Base-by-base conservation (phyloP, 2,888 invertebrate genomes). In the Leptinotarsa juncta region DNA sequence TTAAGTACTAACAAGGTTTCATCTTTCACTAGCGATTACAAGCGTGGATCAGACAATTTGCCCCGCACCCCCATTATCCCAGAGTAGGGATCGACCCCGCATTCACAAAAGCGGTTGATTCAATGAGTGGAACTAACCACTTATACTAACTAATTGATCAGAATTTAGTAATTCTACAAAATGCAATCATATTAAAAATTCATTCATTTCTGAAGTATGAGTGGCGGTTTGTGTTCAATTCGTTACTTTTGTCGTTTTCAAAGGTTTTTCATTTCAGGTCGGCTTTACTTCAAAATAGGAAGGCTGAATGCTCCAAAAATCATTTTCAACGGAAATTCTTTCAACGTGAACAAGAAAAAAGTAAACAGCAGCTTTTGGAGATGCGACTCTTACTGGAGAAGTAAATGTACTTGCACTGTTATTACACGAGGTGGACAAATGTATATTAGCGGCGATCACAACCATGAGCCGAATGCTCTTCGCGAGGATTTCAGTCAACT, bases 401-500 rank as follows among this genome's bases (percentile, higher is more conserved):
- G 18, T 32, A 60, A 62, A 68, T 72, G 72, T 26, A 20, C 48
- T 15, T 72, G 72, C 50, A 51, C 72, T 3, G 68, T 68, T 10
- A 15, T 68, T 3, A 72, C 68, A 53, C 49, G 53, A 42, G 62
- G 18, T 16, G 72, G 72, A 48, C 67, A 51, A 20, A 53, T 72
- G 51, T 65, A 20, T 16, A 42, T 72, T 15, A 49, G 32, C 62
- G 72, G 72, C 18, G 32, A 68, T 50, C 72, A 72, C 42, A 72
- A 72, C 65, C 72, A 72, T 20, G 53, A 53, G 49, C 72, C 72
- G 7, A 72, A 72, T 68, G 67, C 68, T 10, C 53, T 62, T 48
- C 65, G 26, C 51, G 67, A 72, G 32, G 68, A 72, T 65, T 72
- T 68, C 32, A 72, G 42, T 15, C 60, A 65, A 42, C 65, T 72